These are phyloP conservation scores for Dryobates pubescens DNA, from an alignment of 2,797 vertebrate species.

Conservation along the genomic window DNA sequence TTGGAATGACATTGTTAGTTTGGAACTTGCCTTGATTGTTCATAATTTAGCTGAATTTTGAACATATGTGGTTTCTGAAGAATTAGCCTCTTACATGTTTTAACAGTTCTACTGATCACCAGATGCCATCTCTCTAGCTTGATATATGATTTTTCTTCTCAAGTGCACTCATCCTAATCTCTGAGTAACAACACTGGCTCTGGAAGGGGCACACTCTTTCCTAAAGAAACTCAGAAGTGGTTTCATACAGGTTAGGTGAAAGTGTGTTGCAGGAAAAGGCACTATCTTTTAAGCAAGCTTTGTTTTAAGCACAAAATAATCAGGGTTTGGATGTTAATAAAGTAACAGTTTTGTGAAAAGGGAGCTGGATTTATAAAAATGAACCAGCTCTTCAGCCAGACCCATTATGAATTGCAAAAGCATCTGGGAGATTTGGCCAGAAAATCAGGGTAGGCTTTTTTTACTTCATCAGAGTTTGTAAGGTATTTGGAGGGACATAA, in stretches of 20 bases:
- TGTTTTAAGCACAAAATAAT: conserved; percentile 21
- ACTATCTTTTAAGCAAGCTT: background rate
- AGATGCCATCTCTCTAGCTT: background rate
- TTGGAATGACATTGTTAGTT: background rate
- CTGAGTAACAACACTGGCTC: background rate
- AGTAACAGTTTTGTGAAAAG: conserved; percentile 23
- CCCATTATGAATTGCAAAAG: conserved; percentile 55
- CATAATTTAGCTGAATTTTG: background rate
- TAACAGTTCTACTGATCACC: background rate
- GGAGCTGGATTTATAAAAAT: conserved; percentile 52
- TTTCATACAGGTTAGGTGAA: background rate
- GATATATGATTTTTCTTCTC: background rate
- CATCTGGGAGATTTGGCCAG: conserved; percentile 60
- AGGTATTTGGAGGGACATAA: conserved; percentile 56
- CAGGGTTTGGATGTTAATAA: conserved; percentile 32
- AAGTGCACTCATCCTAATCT: background rate
- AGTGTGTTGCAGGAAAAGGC: background rate
- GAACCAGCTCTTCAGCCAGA: conserved; percentile 36
- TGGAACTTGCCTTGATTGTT: background rate
- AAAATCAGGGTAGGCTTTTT: conserved; percentile 12
- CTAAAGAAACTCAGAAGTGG: background rate
- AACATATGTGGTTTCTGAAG: background rate
- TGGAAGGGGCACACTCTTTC: background rate
- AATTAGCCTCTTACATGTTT: background rate
- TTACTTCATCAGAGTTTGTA: conserved; percentile 42